A percentile compares a stretch with the other conserved stretches of the same genome.
These are phyloP conservation scores for Astyanax mexicanus DNA, from an alignment of 2,797 vertebrate species.

Conservation along the genomic window DNA sequence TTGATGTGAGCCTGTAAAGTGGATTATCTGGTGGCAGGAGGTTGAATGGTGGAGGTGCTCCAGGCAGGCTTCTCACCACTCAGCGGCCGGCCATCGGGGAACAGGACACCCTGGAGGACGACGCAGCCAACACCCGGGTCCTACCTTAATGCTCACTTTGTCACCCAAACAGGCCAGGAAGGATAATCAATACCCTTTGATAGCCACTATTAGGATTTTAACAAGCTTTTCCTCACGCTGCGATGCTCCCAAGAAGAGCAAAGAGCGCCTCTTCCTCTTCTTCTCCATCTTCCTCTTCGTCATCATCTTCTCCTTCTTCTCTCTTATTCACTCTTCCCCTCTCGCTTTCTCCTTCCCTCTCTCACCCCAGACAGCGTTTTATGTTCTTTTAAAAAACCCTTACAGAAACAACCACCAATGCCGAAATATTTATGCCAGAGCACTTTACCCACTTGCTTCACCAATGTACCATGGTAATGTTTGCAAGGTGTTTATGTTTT, in stretches of 20 bases:
- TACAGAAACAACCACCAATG: conserved; percentile 25
- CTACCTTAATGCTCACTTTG: conserved; percentile 84
- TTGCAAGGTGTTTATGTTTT: conserved; percentile 45
- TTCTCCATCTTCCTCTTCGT: conserved; percentile 39
- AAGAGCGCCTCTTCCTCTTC: conserved; percentile 59
- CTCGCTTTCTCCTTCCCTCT: conserved; percentile 39
- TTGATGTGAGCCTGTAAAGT: conserved; percentile 83
- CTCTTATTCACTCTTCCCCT: conserved; percentile 24
- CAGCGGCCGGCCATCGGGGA: conserved; percentile 54
- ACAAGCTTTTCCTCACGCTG: conserved; percentile 83
- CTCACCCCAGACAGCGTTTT: conserved; percentile 40
- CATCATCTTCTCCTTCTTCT: conserved; percentile 54
- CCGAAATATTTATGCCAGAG: conserved; percentile 29
- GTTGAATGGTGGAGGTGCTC: conserved; percentile 68
- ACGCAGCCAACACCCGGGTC: conserved; percentile 54
- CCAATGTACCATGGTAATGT: conserved; percentile 45
- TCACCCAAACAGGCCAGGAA: conserved; percentile 85
- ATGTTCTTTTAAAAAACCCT: conserved; percentile 42
- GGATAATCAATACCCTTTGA: conserved; percentile 90
- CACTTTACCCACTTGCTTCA: conserved; percentile 37
- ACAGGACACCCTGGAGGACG: conserved; percentile 71
- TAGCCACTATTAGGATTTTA: conserved; percentile 83
- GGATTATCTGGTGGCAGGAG: conserved; percentile 80
- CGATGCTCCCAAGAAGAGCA: conserved; percentile 72
- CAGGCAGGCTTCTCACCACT: conserved; percentile 51